phyloP scores from a whole-genome alignment of 1,140 invertebrate genomes.

The Pseudomyrmex cubaensis region DNA sequence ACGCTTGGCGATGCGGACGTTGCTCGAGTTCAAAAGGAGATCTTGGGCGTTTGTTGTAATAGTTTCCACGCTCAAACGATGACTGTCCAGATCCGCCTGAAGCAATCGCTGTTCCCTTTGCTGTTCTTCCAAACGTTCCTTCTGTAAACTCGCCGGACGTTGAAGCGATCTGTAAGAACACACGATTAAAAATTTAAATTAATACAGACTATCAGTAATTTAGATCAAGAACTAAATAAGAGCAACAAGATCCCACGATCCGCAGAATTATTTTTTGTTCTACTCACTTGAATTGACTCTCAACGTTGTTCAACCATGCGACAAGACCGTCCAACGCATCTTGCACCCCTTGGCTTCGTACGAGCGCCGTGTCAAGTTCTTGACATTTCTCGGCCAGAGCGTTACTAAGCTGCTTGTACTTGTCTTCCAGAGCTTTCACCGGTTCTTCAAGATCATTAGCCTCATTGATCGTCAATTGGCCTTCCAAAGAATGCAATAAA shows the following conservation, averaged over 20 bases:
- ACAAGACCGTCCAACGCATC: constrained; percentile 95
- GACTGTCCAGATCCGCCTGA: constrained; percentile 93
- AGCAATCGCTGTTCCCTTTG: constrained; percentile 92
- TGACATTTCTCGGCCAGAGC: constrained; percentile 92
- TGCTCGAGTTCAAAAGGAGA: constrained; percentile 92
- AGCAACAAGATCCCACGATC: no score
- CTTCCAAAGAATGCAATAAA: constrained; percentile 91
- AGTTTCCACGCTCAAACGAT: constrained; percentile 93
- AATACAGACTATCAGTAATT: not conserved
- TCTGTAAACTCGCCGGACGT: constrained; percentile 94
- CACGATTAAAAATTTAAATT: not conserved
- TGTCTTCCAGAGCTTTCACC: constrained; percentile 91
- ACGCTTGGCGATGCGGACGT: constrained; percentile 94
- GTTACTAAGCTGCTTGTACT: constrained; percentile 91
- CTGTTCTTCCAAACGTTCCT: constrained; percentile 96
- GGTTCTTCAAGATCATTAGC: constrained; percentile 92
- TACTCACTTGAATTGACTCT: constrained; percentile 92
- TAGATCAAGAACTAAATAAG: no score
- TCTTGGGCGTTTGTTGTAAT: constrained; percentile 92
- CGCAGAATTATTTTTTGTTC: not conserved
- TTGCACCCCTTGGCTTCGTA: constrained; percentile 97
- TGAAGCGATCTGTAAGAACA: constrained; percentile 86
- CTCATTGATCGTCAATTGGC: constrained; percentile 92
- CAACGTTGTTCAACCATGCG: constrained; percentile 93
- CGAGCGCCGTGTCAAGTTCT: constrained; percentile 93